Base-by-base conservation (phyloP, 1,140 invertebrate species). In the Pissodes strobi region DNA sequence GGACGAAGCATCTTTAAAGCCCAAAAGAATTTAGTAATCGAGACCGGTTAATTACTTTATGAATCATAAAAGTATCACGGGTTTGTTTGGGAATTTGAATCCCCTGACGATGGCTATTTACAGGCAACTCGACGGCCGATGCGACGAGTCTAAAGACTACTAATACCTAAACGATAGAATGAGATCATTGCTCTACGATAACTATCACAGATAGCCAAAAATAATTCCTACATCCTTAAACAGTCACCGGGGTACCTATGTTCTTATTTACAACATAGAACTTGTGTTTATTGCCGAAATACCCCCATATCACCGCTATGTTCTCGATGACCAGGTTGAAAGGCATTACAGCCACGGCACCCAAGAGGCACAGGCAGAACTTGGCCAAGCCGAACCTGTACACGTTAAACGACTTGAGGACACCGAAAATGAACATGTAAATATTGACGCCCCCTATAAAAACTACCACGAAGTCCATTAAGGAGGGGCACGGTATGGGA, bases 261-360 rank as follows among this genome's bases (percentile, higher is more conserved):
- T 94, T 91, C 79, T 97, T 97, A 73, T 95, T 92, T 6, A 98
- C 94, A 68, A 98, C 87, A 80, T 96, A 97, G 82, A 97, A 98
- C 79, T 92, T 93, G 79, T 96, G 90, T 79, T 96, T 96, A 70
- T 95, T 92, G 17, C 93, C 91, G 67, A 94, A 86, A 22, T 95
- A 80, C 5, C 94, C 94, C 92, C 93, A 95, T 69, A 97, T 88
- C 6, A 97, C 93, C 22, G 94, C 94, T 59, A 95, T 83, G 81
- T 95, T 97, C 82, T 98, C 95, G 66, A 96, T 94, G 38, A 96
- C 82, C 63, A 97, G 84, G 80, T 96, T 96, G 57, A 97, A 87
- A 10, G 94, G 93, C 78, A 95, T 94, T 38, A 92, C 93, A 39
- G 88, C 86, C 8, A 97, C 79, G n/a, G 93, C 91, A 18, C 92